These are phyloP conservation scores for Drosophila ironensis DNA, from an alignment of 1,140 invertebrate species.

Conservation along the genomic window DNA sequence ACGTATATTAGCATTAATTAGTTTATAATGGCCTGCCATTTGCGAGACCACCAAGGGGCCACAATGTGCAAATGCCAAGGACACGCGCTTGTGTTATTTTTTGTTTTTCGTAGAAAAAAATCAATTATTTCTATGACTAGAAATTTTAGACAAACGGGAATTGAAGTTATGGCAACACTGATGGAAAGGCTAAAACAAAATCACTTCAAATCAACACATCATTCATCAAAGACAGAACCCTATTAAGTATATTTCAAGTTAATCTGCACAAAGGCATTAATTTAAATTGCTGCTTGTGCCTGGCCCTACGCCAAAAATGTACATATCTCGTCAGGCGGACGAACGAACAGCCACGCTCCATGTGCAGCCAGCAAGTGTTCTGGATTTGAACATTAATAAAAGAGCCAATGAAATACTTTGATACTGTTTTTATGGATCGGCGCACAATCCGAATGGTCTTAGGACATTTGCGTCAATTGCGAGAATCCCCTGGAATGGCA, in stretches of 20 bases:
- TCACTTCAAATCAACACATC: constrained; percentile 7
- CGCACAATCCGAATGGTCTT: constrained; percentile 19
- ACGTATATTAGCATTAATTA: constrained; percentile 56
- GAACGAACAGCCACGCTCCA: constrained; percentile 27
- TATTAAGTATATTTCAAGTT: constrained; percentile 9
- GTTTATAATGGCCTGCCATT: constrained; percentile 37
- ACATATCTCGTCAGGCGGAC: background rate
- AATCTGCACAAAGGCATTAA: constrained; percentile 7
- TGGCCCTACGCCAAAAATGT: constrained; percentile 29
- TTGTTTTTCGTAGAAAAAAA: no score
- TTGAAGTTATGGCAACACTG: no score
- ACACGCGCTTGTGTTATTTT: background rate
- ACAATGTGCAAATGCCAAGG: constrained; percentile 12
- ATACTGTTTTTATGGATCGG: constrained; percentile 26
- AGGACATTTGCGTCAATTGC: constrained; percentile 44
- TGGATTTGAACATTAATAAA: constrained; percentile 18
- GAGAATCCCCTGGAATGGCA: constrained; percentile 15
- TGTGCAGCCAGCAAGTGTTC: constrained; percentile 28
- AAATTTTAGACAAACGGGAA: no score
- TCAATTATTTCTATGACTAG: no score
- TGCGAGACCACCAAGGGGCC: no score
- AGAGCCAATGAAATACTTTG: constrained; percentile 32
- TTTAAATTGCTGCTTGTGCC: constrained; percentile 17
- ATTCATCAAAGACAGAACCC: constrained; percentile 5
- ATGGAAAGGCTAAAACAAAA: background rate